Conservation (phyloP, 1,140 invertebrate species). For the Charaxes varanes region DNA sequence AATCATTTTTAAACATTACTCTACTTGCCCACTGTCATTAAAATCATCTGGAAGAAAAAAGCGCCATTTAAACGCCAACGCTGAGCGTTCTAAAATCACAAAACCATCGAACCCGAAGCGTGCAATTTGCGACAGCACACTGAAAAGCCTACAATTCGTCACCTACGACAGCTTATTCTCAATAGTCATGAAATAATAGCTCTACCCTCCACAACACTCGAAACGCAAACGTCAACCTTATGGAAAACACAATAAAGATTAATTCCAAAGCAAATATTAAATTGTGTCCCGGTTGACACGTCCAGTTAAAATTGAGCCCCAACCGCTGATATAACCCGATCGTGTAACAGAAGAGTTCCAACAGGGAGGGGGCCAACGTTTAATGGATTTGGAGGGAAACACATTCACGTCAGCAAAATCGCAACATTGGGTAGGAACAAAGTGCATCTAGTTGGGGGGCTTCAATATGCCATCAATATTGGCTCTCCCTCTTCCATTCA, state of each 20-base stretch:
- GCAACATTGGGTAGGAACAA: conserved; percentile 41
- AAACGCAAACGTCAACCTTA: conserved; percentile 28
- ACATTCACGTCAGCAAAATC: conserved; percentile 51
- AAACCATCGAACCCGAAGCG: conserved; percentile 3
- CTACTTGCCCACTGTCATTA: no score
- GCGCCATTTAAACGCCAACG: conserved; percentile 1
- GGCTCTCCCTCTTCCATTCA: conserved; percentile 20
- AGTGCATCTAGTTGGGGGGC: conserved; percentile 53
- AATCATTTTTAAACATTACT: no score
- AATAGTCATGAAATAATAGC: conserved; percentile 58
- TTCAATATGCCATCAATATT: conserved; percentile 59
- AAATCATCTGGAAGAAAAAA: conserved; percentile 5
- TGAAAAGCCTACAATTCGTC: conserved; percentile 60
- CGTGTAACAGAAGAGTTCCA: conserved; percentile 8
- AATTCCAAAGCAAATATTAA: conserved; percentile 14
- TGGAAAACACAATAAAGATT: conserved; percentile 2
- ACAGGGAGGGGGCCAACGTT: conserved; percentile 22
- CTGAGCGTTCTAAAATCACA: conserved; percentile 8
- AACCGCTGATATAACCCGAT: conserved; percentile 8
- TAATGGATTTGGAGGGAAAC: conserved; percentile 36
- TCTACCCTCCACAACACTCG: conserved; percentile 4
- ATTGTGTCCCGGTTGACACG: conserved; percentile 17
- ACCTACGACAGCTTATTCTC: conserved; percentile 56
- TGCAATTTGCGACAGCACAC: conserved; percentile 41
- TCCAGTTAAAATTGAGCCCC: conserved; percentile 33